phyloP scores from a whole-genome alignment of 2,113 vertebrate genomes.

The Athene noctua region DNA sequence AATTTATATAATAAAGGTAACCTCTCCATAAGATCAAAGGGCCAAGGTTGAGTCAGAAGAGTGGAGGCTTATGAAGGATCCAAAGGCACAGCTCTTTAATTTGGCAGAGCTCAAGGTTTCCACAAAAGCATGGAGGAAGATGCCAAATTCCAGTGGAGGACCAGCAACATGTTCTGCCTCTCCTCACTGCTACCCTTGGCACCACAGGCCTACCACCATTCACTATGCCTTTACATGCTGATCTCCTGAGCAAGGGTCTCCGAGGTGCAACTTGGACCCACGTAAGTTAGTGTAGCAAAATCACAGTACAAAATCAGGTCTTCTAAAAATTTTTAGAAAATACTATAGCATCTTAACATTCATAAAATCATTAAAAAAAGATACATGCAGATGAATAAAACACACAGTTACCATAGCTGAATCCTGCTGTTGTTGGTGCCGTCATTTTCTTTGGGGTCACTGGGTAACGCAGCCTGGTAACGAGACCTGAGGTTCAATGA shows the following conservation, averaged over 20 bases:
- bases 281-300: rapidly evolving
- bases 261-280: not conserved
- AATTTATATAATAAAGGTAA: not conserved
- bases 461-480: constrained; percentile 88
- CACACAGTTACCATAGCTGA: constrained; percentile 88
- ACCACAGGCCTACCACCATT: not conserved
- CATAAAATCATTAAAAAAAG: not conserved
- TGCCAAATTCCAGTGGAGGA: not conserved
- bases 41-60: not conserved
- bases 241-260: not conserved
- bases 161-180: not conserved
- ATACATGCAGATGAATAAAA: not conserved
- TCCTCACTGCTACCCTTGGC: not conserved
- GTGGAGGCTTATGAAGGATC: not conserved
- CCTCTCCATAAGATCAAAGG: not conserved
- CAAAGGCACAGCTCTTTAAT: not conserved
- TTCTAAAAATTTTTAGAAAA: not conserved
- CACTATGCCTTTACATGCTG: rapidly evolving
- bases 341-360: not conserved
- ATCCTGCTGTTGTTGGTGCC: constrained; percentile 89
- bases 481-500: constrained; percentile 79
- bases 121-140: not conserved
- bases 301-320: not conserved
- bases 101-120: not conserved
- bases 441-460: constrained; percentile 79